Evolutionary conservation across 1,140 invertebrate genomes (phyloP).

Genomic region (Portunus trituberculatus): DNA sequence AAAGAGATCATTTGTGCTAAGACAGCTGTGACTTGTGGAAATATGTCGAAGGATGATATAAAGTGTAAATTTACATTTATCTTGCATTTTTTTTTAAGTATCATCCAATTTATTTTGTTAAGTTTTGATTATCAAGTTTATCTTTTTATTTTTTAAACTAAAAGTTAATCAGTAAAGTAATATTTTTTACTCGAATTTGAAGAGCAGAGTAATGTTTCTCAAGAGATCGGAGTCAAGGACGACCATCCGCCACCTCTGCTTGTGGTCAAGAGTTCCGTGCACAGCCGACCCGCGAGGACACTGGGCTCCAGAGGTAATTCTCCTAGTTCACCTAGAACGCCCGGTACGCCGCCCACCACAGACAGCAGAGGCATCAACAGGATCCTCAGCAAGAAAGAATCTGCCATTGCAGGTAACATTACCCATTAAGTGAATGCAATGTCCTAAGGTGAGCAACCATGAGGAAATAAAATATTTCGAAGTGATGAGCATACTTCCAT

Average conservation of each 20-base stretch:
- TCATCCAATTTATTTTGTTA: neutral
- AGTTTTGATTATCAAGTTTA: neutral
- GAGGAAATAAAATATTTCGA: too few species aligned
- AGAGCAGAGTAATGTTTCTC: neutral
- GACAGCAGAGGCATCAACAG: conserved; percentile 46
- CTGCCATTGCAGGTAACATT: neutral
- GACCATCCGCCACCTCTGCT: conserved; percentile 25
- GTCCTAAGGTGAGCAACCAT: too few species aligned
- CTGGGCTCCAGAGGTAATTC: neutral
- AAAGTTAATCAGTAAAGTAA: too few species aligned
- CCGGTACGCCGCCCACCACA: neutral
- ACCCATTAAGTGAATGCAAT: too few species aligned
- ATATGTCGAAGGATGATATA: neutral
- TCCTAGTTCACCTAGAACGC: neutral
- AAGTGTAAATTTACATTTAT: neutral
- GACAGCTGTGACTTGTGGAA: neutral
- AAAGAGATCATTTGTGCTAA: neutral
- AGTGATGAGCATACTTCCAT: too few species aligned
- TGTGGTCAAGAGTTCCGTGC: conserved; percentile 46
- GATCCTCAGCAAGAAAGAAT: conserved; percentile 48
- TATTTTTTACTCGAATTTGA: neutral
- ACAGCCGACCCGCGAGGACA: neutral
- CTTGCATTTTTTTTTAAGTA: neutral
- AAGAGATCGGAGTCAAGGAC: neutral
- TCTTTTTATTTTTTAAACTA: neutral